phyloP scores from a whole-genome alignment of 2,888 invertebrate genomes.

The Galerucella nymphaeae region DNA sequence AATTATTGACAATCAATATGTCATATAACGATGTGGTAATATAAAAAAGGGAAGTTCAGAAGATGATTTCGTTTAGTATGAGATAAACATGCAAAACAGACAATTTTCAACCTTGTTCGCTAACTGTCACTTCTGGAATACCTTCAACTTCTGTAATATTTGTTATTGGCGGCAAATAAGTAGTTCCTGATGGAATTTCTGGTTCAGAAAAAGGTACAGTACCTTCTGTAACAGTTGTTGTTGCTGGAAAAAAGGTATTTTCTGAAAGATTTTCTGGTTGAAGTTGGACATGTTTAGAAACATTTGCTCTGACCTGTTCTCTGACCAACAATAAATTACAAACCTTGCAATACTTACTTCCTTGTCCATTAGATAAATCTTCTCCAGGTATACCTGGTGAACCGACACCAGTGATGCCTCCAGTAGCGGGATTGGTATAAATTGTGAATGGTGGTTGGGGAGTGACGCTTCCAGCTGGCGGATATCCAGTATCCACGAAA shows the following conservation, averaged over 20 bases:
- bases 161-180: not conserved
- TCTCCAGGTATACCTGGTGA: conserved; percentile 36
- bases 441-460: conserved; percentile 61
- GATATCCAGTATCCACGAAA: conserved; percentile 53
- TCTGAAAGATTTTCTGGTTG: not conserved
- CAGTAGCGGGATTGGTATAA: conserved; percentile 56
- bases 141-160: not conserved
- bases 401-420: conserved; percentile 54
- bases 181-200: not conserved
- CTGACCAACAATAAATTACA: not conserved
- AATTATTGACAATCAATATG: no score
- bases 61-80: no score
- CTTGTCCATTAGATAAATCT: conserved; percentile 11
- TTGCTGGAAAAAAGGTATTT: not conserved
- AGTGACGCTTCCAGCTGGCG: conserved; percentile 59
- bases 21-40: not conserved
- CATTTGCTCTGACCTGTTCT: no score
- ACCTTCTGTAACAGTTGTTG: not conserved
- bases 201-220: no score
- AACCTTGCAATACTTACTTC: conserved; percentile 17
- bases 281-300: no score
- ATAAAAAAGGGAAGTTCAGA: no score
- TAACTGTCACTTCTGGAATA: not conserved
- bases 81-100: not conserved
- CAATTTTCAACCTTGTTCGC: not conserved